These are phyloP conservation scores for Melanostoma mellinum DNA, from an alignment of 2,888 invertebrate genomes.

Conservation along the genomic window DNA sequence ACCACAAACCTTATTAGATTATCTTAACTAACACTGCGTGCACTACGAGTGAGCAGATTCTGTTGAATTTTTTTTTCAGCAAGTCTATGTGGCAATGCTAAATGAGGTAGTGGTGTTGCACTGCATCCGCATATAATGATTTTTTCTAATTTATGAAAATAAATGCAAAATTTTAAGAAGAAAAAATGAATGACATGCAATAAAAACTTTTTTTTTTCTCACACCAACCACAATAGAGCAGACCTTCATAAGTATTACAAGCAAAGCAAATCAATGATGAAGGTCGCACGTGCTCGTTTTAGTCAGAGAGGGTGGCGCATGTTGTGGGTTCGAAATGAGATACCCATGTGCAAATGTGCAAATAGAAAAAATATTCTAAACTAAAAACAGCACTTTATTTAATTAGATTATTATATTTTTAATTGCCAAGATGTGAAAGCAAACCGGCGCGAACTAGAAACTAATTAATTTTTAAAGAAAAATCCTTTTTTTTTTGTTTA, in stretches of 20 bases:
- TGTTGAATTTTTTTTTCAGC: not conserved
- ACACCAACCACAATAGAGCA: not conserved
- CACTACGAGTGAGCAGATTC: not conserved
- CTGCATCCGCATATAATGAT: not conserved
- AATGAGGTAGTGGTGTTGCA: not conserved
- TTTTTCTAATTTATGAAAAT: not conserved
- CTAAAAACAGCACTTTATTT: not conserved
- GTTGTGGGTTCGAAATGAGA: slow-evolving; percentile 9
- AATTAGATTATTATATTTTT: not conserved
- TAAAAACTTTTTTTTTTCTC: not conserved
- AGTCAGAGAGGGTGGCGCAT: not conserved
- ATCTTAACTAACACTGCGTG: not conserved
- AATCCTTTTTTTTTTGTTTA: no score
- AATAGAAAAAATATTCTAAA: not conserved
- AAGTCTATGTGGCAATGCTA: not conserved
- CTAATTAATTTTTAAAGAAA: no score
- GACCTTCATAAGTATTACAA: not conserved
- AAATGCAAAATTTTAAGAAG: not conserved
- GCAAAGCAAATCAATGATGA: slow-evolving; percentile 33
- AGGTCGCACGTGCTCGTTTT: slow-evolving; percentile 51
- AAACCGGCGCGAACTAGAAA: no score
- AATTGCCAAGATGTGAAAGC: no score
- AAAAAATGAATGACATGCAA: slow-evolving; percentile 16
- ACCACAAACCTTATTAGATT: slow-evolving; percentile 13
- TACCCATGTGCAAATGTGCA: not conserved